Conservation (phyloP, 2,888 invertebrate genomes). For the Plebejus melissa region DNA sequence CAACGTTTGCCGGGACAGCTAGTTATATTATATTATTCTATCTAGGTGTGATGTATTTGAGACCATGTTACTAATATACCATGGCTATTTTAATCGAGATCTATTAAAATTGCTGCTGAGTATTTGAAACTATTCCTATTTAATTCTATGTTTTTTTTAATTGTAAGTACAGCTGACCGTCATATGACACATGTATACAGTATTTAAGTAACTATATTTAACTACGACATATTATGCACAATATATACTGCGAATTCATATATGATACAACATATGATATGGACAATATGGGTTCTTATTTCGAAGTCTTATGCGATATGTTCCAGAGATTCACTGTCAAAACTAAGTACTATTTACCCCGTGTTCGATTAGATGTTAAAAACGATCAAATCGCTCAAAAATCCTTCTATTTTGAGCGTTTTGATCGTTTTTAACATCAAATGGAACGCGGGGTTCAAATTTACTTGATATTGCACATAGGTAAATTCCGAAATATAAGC, state of each 20-base stretch:
- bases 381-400: too few species aligned
- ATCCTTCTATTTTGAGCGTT: too few species aligned
- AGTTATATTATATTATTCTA: not conserved
- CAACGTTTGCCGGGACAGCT: too few species aligned
- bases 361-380: too few species aligned
- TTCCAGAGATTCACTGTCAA: not conserved
- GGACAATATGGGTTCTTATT: not conserved
- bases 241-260: slow-evolving; percentile 13
- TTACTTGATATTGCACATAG: not conserved
- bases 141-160: not conserved
- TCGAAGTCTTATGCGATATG: slow-evolving; percentile 12
- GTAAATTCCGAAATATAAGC: not conserved
- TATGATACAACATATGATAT: slow-evolving; percentile 7
- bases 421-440: too few species aligned
- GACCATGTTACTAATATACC: not conserved
- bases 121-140: not conserved
- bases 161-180: not conserved
- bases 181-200: not conserved
- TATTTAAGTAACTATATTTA: not conserved
- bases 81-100: not conserved
- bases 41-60: not conserved
- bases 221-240: slow-evolving; percentile 18
- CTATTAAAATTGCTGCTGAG: not conserved
- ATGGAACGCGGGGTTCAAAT: too few species aligned
- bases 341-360: not conserved